Evolutionary conservation across 2,888 invertebrate species (phyloP), one percentile per base, ranked within the genome.

Genomic region (Rhaphigaster nebulosa): DNA sequence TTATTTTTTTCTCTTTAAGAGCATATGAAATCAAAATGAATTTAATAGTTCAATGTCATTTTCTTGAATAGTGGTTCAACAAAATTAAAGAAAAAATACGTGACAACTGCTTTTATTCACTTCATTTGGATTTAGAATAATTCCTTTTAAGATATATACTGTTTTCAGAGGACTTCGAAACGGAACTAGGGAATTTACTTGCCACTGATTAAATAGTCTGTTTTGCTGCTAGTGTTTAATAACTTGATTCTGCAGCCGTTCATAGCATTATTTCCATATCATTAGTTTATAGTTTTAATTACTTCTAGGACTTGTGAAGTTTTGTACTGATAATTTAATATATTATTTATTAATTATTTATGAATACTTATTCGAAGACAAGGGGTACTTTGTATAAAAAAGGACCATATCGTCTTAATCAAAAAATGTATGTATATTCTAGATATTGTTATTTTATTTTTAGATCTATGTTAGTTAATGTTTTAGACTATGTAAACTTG

Each of bases 401-500:
- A 90, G 90, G 90, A 90, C 80, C 90, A 65, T 34, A 88, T 52
- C 90, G 52, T 91, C 90, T 91, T 90, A 91, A 91, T 91, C 91
- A 92, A 92, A 91, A 91, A 90, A 91, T 91, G 60, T 90, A 90
- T 91, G 91, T 91, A 92, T 91, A 90, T 91, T 92, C 60, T 91
- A 91, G 90, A 65, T 91, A 91, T 91, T 92, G 91, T 92, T 92
- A 92, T 91, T 91, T 92, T 91, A 91, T 90, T 91, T 91, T 91
- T 91, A 92, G 91, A 88, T 91, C 89, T 91, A 92, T 87, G 91
- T 92, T 92, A 92, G 91, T 92, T 92, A 91, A 91, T 92, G 91
- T 92, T 92, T 91, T 92, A 92, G 91, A 91, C 80, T 92, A 91
- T 91, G 91, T 91, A 92, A 90, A 91, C 90, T 88, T 92, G 91